Percentiles rank a stretch among this genome's conserved stretches.
These are phyloP conservation scores for Hydrolagus colliei DNA, from an alignment of 2,797 vertebrate species.

Conservation along the genomic window DNA sequence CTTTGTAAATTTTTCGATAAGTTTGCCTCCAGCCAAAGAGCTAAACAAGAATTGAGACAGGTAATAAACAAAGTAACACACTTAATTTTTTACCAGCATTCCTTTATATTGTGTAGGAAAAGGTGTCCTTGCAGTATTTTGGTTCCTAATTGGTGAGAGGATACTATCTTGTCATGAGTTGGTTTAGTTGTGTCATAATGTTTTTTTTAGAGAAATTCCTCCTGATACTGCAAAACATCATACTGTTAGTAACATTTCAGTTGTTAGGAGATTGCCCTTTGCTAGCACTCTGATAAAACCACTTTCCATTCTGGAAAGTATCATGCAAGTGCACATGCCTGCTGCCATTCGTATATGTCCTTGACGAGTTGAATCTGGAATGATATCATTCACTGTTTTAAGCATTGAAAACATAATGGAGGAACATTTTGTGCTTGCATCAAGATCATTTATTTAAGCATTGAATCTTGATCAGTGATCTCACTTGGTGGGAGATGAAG, in stretches of 20 bases:
- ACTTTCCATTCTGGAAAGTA: not conserved
- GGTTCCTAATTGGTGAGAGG: not conserved
- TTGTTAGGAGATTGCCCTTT: not conserved
- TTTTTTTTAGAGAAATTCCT: not conserved
- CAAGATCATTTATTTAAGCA: no score
- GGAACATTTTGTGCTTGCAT: constrained; percentile 15
- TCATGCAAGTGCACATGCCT: not conserved
- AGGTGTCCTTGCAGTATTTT: not conserved
- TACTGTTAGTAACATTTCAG: not conserved
- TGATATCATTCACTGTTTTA: not conserved
- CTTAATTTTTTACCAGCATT: no score
- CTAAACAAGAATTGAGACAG: not conserved
- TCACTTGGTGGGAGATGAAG: not conserved
- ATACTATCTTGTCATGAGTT: not conserved
- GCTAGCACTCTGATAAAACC: not conserved
- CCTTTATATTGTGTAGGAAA: not conserved
- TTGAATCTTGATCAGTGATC: not conserved
- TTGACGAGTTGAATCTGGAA: no score
- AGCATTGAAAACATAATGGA: not conserved
- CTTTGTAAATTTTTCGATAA: not conserved
- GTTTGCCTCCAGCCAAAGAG: not conserved
- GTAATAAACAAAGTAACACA: not conserved
- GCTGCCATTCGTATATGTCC: not conserved
- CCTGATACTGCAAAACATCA: not conserved
- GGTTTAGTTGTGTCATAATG: not conserved